A percentile compares a stretch with the other conserved stretches of the same genome.
These are phyloP conservation scores for Parazoanthus swiftii DNA, from an alignment of 92 coral and sea anemone species.

Conservation along the genomic window DNA sequence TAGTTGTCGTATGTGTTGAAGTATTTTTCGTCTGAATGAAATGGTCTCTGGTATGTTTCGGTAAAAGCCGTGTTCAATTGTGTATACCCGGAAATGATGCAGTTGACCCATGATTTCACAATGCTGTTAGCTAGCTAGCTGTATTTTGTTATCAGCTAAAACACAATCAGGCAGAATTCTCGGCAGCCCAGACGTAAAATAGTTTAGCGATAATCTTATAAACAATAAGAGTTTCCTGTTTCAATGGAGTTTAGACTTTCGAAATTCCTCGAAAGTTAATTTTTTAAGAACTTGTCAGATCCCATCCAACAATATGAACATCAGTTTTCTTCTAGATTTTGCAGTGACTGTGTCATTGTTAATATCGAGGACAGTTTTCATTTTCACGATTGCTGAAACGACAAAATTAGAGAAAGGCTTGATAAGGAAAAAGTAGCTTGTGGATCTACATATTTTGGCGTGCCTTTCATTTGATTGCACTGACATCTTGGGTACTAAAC, in stretches of 20 bases:
- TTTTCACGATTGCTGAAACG: background rate
- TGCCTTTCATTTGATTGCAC: background rate
- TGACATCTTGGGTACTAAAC: background rate
- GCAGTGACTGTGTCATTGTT: background rate
- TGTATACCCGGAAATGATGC: constrained; percentile 29
- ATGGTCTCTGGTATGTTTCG: background rate
- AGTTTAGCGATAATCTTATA: background rate
- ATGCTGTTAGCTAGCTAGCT: constrained; percentile 9
- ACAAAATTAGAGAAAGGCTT: background rate
- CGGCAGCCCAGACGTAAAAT: background rate
- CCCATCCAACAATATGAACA: background rate
- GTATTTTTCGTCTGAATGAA: background rate
- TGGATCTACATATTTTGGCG: background rate
- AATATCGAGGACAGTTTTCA: too few species aligned
- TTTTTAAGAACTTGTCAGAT: background rate
- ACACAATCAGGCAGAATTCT: background rate
- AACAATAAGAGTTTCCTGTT: background rate
- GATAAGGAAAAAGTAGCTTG: too few species aligned
- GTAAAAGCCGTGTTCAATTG: background rate
- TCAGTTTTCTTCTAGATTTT: background rate
- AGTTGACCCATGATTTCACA: background rate
- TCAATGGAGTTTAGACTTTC: background rate
- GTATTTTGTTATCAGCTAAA: background rate
- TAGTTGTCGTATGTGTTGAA: background rate
- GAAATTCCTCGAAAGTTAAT: background rate